Percentiles rank a stretch among this genome's conserved stretches.
Evolutionary conservation across 2,797 vertebrate genomes (phyloP).

Genomic region (Hyperoplus lanceolatus): DNA sequence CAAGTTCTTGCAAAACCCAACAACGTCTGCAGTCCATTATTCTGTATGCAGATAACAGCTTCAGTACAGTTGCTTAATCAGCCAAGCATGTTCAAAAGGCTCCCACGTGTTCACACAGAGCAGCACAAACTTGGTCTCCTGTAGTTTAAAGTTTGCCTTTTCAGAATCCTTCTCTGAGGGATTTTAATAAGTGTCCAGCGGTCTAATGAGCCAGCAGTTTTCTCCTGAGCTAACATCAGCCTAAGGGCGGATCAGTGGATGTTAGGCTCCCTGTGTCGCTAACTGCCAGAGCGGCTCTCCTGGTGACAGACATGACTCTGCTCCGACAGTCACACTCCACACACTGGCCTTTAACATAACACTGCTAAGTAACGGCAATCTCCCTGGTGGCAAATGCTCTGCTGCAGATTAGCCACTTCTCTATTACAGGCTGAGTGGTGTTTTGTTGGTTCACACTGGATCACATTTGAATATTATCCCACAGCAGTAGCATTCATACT

Average conservation of each 20-base stretch:
- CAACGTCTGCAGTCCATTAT: slow-evolving; percentile 38
- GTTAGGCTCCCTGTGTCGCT: slow-evolving; percentile 61
- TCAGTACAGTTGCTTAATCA: slow-evolving; percentile 33
- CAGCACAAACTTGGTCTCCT: slow-evolving; percentile 19
- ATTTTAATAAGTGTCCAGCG: slow-evolving; percentile 40
- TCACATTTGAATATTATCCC: slow-evolving; percentile 44
- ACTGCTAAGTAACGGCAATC: slow-evolving; percentile 69
- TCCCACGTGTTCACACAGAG: slow-evolving; percentile 13
- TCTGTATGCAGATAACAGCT: slow-evolving; percentile 40
- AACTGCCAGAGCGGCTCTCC: slow-evolving; percentile 70
- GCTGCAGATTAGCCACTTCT: slow-evolving; percentile 70
- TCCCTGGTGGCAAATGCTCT: slow-evolving; percentile 69
- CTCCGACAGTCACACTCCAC: slow-evolving; percentile 70
- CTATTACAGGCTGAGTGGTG: slow-evolving; percentile 48
- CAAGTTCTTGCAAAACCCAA: slow-evolving; percentile 47
- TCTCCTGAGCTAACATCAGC: slow-evolving; percentile 64
- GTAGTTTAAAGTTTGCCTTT: slow-evolving; percentile 1
- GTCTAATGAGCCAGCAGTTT: slow-evolving; percentile 52
- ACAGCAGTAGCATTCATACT: slow-evolving; percentile 22
- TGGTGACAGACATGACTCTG: slow-evolving; percentile 74
- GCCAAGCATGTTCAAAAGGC: slow-evolving; percentile 12
- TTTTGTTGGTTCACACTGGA: slow-evolving; percentile 52
- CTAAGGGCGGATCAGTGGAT: slow-evolving; percentile 52
- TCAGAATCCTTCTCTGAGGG: slow-evolving; percentile 23
- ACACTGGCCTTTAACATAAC: slow-evolving; percentile 67